These are phyloP conservation scores for Aphaenogaster ashmeadi DNA, from an alignment of 1,140 invertebrate genomes.

Conservation along the genomic window DNA sequence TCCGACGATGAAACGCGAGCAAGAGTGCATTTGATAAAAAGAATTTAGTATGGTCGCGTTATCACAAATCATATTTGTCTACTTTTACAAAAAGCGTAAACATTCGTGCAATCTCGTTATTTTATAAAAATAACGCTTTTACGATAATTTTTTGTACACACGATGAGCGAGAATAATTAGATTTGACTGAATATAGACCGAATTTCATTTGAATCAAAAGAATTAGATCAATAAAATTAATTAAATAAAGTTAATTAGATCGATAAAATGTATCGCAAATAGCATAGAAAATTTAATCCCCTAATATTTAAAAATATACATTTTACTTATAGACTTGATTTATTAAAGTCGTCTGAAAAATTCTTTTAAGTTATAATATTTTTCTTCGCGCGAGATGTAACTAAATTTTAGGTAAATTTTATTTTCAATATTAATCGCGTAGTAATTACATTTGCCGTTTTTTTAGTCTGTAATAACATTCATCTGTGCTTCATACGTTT, in stretches of 20 bases:
- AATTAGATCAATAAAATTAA: no score
- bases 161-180: not conserved
- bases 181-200: no score
- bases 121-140: not conserved
- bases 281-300: not conserved
- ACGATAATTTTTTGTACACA: not conserved
- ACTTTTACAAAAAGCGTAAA: slow-evolving; percentile 2
- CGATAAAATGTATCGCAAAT: not conserved
- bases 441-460: not conserved
- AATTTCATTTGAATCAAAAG: no score
- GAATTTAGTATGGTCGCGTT: not conserved
- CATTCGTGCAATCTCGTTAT: not conserved
- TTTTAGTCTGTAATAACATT: not conserved
- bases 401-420: not conserved
- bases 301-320: not conserved
- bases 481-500: not conserved
- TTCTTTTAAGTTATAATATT: slow-evolving; percentile 10
- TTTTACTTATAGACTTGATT: not conserved
- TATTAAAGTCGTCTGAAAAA: not conserved
- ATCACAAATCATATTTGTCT: slow-evolving; percentile 1
- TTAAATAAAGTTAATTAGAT: not conserved
- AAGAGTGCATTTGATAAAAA: not conserved
- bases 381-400: not conserved
- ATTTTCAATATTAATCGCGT: slow-evolving; percentile 5
- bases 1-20: not conserved